Evolutionary conservation across 2,888 invertebrate species (phyloP).

Genomic region (Conus canariensis): DNA sequence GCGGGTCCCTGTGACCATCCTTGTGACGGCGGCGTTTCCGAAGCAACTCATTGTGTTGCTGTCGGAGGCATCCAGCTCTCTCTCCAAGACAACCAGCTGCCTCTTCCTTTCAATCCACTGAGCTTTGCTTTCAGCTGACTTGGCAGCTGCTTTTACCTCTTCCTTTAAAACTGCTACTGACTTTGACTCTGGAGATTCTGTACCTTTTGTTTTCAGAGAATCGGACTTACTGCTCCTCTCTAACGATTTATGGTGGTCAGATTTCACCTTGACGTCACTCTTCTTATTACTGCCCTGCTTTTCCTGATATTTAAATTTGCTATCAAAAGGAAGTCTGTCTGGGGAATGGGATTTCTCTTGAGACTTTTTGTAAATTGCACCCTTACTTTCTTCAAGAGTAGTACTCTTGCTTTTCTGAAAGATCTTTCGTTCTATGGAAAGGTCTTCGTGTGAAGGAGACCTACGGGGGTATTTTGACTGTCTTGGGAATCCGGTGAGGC

Average conservation of each 20-base stretch:
- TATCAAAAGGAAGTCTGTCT: background rate
- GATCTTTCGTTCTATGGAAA: background rate
- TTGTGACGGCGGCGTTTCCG: conserved; percentile 66
- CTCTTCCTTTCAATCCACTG: conserved; percentile 55
- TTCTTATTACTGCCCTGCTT: background rate
- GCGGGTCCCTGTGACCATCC: conserved; percentile 74
- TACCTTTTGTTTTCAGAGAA: background rate
- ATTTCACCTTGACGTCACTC: background rate
- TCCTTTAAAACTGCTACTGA: conserved; percentile 4
- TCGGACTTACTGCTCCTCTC: background rate
- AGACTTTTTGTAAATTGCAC: background rate
- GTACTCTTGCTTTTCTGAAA: conserved; percentile 24
- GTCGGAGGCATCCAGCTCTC: conserved; percentile 66
- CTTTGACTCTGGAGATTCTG: background rate
- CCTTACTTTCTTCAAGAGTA: background rate
- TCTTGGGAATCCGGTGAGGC: conserved; percentile 9
- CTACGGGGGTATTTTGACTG: conserved; percentile 20
- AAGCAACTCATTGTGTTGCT: conserved; percentile 73
- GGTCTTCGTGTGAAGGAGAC: conserved; percentile 4
- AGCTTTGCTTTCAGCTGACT: conserved; percentile 44
- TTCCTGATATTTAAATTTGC: background rate
- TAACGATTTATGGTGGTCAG: background rate
- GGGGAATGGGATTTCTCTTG: conserved; percentile 6
- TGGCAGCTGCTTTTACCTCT: background rate
- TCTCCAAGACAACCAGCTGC: conserved; percentile 59